Evolutionary conservation across 2,113 vertebrate genomes (phyloP).

Genomic region (Phalacrocorax carbo): DNA sequence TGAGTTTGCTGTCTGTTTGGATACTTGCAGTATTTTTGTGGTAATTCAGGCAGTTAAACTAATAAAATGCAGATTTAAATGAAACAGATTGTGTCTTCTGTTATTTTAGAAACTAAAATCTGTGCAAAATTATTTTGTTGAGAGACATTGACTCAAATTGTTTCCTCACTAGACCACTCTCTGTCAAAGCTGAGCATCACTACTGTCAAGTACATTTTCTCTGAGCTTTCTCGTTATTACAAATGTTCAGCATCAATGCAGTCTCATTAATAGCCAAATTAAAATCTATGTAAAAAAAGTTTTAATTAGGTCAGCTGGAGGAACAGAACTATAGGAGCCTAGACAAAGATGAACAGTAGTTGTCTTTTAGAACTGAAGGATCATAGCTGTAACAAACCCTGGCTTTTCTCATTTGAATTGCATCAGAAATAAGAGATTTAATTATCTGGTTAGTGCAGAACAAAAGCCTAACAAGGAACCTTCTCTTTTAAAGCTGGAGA

Average conservation of each 20-base stretch:
- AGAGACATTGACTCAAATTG: background rate
- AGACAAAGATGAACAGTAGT: background rate
- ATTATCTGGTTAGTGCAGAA: background rate
- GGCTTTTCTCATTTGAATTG: background rate
- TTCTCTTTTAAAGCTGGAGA: background rate
- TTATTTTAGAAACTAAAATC: background rate
- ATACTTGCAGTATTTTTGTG: conserved; percentile 6
- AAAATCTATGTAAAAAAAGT: background rate
- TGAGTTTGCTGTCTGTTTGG: background rate
- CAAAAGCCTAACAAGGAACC: background rate
- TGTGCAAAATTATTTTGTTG: background rate
- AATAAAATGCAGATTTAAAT: background rate
- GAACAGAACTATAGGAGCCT: background rate
- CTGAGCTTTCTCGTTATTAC: background rate
- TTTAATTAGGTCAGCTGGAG: background rate
- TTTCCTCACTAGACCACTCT: background rate
- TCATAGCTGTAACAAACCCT: background rate
- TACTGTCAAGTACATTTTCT: background rate
- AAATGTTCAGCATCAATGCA: background rate
- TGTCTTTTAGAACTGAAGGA: background rate
- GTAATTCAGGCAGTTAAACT: background rate
- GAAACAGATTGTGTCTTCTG: background rate
- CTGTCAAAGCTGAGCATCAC: background rate
- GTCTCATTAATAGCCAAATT: background rate
- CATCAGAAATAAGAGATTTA: background rate